Evolutionary conservation across 1,140 invertebrate genomes (phyloP), one percentile per base, ranked within the genome.

Genomic region (Drosophila sechellia): DNA sequence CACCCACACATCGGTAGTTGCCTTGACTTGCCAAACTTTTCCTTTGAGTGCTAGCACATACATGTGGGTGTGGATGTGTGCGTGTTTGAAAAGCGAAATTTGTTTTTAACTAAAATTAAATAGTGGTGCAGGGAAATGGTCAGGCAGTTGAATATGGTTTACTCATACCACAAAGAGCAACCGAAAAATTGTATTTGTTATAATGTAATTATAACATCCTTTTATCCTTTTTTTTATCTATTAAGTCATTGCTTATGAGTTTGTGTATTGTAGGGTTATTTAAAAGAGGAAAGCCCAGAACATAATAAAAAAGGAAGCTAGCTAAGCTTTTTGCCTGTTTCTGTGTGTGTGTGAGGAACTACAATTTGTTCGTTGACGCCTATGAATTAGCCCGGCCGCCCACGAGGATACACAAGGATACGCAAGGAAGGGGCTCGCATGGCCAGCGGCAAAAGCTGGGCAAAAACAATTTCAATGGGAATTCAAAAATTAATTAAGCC

Each of bases 401-500:
- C 69, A 74, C 43, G 25, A 27, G 48, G 57, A 48, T 37, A 59
- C 42, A 55, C 56, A 68, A 68, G 60, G 46, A 65, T 65, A 43
- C 37, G 52, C 34, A 61, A 17, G 55, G 22, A 64, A 43, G 39
- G 34, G 39, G 8, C 25, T 27, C 15, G 46, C 52, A 57, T 53
- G 61, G 65, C 80, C 80, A 79, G 59, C 58, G 71, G 63, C 77
- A 40, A 76, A 49, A 52, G 43, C 49, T 55, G 61, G 53, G 63
- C 78, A 81, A 75, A 86, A 87, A 83, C 83, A 89, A 84, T 87
- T 89, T 87, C 75, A 83, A 71, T 87, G 84, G 65, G 72, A 69
- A 79, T 78, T 79, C 79, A 72, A 87, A 87, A 87, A 87, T 87
- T 87, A 87, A 87, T 87, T 87, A 87, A 87, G 68, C 76, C 71